Base-by-base conservation (phyloP, 2,113 vertebrate genomes). In the Pterocles burchelli region DNA sequence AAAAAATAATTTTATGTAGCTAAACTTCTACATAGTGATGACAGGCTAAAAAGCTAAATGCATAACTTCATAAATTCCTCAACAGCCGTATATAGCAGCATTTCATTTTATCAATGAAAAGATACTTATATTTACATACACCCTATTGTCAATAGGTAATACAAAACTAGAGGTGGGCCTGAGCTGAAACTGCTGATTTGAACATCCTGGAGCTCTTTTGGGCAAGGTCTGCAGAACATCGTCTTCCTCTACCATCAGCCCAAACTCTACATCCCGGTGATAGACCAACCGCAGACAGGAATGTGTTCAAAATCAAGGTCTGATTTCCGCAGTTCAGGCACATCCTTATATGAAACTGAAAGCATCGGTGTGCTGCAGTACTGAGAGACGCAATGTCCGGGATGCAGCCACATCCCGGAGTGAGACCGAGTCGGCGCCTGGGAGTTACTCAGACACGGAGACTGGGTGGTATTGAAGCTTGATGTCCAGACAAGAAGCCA, bases 41-140 rank as follows among this genome's bases (percentile, higher is more conserved):
- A 76, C 67, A 93, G 43, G 75, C 73, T 88, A 88, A 87, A 91
- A 89, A 75, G 62, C 73, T 85, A 92, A 94, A 66, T 91, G 6
- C 88, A 5, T 79, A 93, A 87, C 22, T 85, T 85, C 66, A 55
- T 68, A 57, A 43, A 95, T 88, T 80, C 49, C 57, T 96, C 74
- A 81, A 52, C 70, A 94, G 85, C 61, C 75, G 49, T 88, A 94
- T 88, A 91, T 96, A 97, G 96, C 94, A 96, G 94, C 91, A 91
- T 94, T 95, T 97, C 7, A 58, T 96, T 95, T 96, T 52, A 57
- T 80, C 84, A 85, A 68, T 90, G 78, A 79, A 91, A 96, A 86
- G 77, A 52, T 83, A 92, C 29, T 81, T 89, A 17, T 90, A 95
- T 95, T 95, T 96, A 96, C 67, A 93, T 62, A 93, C 22, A 82